Base-by-base conservation (phyloP, 2,888 invertebrate species). In the Eucriotettix oculatus region DNA sequence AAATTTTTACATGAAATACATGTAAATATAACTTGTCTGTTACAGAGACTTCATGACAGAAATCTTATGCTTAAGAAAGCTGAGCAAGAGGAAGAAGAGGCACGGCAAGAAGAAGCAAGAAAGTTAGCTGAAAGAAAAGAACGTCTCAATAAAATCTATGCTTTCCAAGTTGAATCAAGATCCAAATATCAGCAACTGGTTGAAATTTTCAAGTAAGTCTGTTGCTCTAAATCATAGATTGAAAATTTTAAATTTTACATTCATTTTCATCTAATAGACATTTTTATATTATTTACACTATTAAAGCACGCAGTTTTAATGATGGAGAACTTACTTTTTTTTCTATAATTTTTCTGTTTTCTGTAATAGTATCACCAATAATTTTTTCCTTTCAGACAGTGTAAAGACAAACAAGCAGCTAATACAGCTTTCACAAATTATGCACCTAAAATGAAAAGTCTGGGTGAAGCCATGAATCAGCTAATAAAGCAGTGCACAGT, bases 41-140 rank as follows among this genome's bases (percentile, higher is more conserved):
- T 59, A 14, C 42, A 61, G 61, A 44, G 59, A 17, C 52, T 58
- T 3, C 58, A 57, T 53, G 56, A 57, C 42, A 42, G 44, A 44
- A 61, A 59, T 42, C 40, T 55, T 42, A 61, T 52, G 42, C 56
- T 61, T 12, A 56, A 57, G 17, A 53, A 57, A 57, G 60, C 42
- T 42, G 60, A 59, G 29, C 54, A 61, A 42, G 56, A 56, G 48
- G 44, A 54, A 40, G 56, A 58, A 54, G 61, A 60, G 41, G 59
- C 57, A 57, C 58, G 58, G 44, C 61, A 64, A 40, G 59, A 63
- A 55, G 60, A 60, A 11, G 58, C 29, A 42, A 55, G 57, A 48
- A 61, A 56, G 52, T 17, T 58, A 12, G 52, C 54, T 16, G 60
- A 61, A n/a, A 70, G 69, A 61, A 68, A 72, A 42, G 60, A 56